Evolutionary conservation across 2,888 invertebrate genomes (phyloP), one percentile per base, ranked within the genome.

Genomic region (Tachina grossa): DNA sequence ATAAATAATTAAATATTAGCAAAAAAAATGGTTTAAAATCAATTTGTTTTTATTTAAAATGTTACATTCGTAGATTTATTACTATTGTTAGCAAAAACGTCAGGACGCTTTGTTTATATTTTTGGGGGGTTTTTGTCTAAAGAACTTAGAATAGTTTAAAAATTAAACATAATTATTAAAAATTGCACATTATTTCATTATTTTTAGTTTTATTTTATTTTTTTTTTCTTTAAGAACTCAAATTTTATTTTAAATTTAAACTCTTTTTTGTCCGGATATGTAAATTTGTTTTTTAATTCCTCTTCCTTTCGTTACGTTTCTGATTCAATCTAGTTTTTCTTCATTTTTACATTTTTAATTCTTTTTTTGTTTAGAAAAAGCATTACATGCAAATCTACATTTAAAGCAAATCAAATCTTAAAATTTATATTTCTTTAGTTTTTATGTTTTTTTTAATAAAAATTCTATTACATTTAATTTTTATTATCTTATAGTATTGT

Each of bases 381-480:
- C 89, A 88, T 88, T 88, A 68, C 84, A 89, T 89, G 88, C 88
- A 87, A 88, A 87, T 88, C 78, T 87, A 82, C 85, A 84, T 78
- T 81, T 55, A 71, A 74, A 80, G 79, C 79, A 83, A 85, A 79
- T 68, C 57, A 87, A 77, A 51, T 13, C 13, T 74, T n/a, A 45
- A 51, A 61, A 65, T 59, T 71, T 39, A 51, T 72, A 49, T 45
- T 69, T 49, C n/a, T 79, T 61, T 84, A 53, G 16, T 61, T 63
- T 66, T 59, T 41, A 41, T 57, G 22, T 19, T 39, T 55, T 22
- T 43, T 45, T 75, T 19, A 39, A 66, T 59, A 49, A 61, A 81
- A 72, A 59, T 77, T 71, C 76, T 83, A 86, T 83, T 77, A 71
- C 71, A 63, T 78, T 69, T 72, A 49, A 66, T 13, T 61, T 77